Conservation (phyloP, 2,113 vertebrate species). For the Aplodontia rufa region DNA sequence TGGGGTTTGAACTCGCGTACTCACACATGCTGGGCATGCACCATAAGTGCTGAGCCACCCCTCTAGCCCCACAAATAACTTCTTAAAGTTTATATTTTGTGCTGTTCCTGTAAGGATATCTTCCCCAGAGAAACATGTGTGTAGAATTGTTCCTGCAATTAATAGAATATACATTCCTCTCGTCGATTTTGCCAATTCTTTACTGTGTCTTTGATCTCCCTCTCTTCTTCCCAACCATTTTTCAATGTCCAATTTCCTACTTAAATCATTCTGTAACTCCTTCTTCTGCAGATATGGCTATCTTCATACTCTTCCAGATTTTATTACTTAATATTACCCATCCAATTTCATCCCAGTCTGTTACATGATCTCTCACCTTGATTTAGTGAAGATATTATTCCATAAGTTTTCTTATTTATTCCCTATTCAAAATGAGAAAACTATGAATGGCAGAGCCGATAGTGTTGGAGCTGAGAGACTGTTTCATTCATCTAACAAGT, state of each 20-base stretch:
- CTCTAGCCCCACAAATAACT: background rate
- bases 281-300: background rate
- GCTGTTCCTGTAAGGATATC: background rate
- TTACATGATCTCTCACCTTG: background rate
- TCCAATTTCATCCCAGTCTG: background rate
- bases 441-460: background rate
- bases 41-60: too few species aligned
- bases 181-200: background rate
- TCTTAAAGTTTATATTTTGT: background rate
- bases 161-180: background rate
- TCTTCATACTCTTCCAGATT: background rate
- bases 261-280: background rate
- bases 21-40: too few species aligned
- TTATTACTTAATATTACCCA: background rate
- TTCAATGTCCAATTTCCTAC: background rate
- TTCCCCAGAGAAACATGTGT: background rate
- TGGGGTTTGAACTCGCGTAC: too few species aligned
- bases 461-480: background rate
- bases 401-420: background rate
- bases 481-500: background rate
- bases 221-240: background rate
- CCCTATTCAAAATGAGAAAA: background rate
- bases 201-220: background rate
- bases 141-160: background rate
- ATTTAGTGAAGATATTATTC: background rate